phyloP scores from a whole-genome alignment of 2,113 vertebrate species.

The Alosa alosa region DNA sequence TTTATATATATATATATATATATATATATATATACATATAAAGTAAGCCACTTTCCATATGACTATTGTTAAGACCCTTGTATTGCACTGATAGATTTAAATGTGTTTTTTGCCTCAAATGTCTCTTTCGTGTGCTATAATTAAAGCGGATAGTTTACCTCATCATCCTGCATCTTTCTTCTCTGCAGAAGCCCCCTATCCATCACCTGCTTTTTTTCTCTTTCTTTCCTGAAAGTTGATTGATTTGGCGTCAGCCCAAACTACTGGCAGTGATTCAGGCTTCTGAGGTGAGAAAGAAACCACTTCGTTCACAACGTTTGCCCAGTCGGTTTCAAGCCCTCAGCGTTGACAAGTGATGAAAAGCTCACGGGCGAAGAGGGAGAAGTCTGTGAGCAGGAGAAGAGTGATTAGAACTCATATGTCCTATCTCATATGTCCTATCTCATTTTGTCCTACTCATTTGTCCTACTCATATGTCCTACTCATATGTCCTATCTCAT shows the following conservation, averaged over 20 bases:
- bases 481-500: too few species aligned
- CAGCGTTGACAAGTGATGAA: background rate
- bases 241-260: conserved; percentile 37
- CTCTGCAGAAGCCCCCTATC: conserved; percentile 15
- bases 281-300: conserved; percentile 22
- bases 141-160: conserved; percentile 21
- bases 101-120: too few species aligned
- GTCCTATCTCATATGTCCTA: too few species aligned
- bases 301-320: conserved; percentile 8
- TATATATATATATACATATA: too few species aligned
- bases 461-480: background rate
- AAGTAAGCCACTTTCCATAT: too few species aligned
- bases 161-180: conserved; percentile 19
- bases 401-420: background rate
- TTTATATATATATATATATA: too few species aligned
- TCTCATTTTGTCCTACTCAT: too few species aligned
- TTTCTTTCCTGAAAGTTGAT: conserved; percentile 27
- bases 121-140: conserved; percentile 25
- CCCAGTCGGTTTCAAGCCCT: background rate
- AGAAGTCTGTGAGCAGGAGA: background rate
- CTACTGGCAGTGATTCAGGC: conserved; percentile 23
- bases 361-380: background rate
- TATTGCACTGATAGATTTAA: too few species aligned
- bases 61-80: too few species aligned
- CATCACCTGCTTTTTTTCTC: conserved; percentile 26